phyloP scores from a whole-genome alignment of 2,797 vertebrate genomes.

The Hyperoplus immaculatus region DNA sequence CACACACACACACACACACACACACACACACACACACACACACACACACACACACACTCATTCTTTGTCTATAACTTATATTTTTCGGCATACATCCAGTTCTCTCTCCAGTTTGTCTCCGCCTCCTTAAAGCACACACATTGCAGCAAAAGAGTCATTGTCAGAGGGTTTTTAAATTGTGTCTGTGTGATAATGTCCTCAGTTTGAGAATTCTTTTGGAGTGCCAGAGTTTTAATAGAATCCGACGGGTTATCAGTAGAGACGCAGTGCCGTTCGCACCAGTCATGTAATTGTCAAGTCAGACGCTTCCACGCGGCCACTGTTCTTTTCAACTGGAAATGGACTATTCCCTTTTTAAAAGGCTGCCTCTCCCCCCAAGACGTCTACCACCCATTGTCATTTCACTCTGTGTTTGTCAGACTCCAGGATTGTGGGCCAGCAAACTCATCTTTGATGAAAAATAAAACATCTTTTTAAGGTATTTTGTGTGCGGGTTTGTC shows the following conservation, averaged over 20 bases:
- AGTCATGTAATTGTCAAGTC: slow-evolving; percentile 79
- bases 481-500: slow-evolving; percentile 12
- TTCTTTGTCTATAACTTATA: slow-evolving; percentile 23
- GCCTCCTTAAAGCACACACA: slow-evolving; percentile 30
- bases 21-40: background rate
- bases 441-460: slow-evolving; percentile 67
- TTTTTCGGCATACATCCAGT: slow-evolving; percentile 29
- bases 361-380: slow-evolving; percentile 61
- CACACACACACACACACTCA: slow-evolving; percentile 18
- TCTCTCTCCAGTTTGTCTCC: slow-evolving; percentile 19
- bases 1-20: slow-evolving; percentile 25
- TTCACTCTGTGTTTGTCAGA: slow-evolving; percentile 66
- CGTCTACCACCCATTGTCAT: slow-evolving; percentile 63
- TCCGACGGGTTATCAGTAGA: slow-evolving; percentile 75
- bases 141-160: slow-evolving; percentile 24
- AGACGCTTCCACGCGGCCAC: slow-evolving; percentile 66
- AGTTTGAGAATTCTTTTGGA: slow-evolving; percentile 74
- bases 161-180: slow-evolving; percentile 46
- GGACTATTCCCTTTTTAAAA: slow-evolving; percentile 71
- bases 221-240: slow-evolving; percentile 78
- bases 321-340: slow-evolving; percentile 80
- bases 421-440: slow-evolving; percentile 45
- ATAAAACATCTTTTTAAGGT: slow-evolving; percentile 48
- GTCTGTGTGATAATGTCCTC: slow-evolving; percentile 68
- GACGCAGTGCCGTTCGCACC: slow-evolving; percentile 55